Evolutionary conservation across 2,888 invertebrate species (phyloP).

Genomic region (Trachelus iudaicus): DNA sequence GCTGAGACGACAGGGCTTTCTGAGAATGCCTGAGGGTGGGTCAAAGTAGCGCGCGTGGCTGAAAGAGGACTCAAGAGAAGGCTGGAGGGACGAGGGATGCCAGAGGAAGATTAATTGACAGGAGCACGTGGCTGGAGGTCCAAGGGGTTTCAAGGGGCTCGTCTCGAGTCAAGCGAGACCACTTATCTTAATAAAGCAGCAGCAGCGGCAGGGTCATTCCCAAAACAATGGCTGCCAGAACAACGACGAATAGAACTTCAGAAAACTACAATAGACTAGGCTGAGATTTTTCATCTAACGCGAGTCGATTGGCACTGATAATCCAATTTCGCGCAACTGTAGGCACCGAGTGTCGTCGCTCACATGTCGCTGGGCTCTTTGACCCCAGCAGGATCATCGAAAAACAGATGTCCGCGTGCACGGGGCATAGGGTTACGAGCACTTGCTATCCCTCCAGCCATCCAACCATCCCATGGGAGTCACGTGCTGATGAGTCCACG

Average conservation of each 20-base stretch:
- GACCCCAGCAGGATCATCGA: slow-evolving; percentile 20
- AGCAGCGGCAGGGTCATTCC: slow-evolving; percentile 10
- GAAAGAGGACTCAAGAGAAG: neutral
- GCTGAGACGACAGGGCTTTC: too few relatives aligned
- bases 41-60: too few relatives aligned
- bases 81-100: slow-evolving; percentile 5
- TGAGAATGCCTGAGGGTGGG: too few relatives aligned
- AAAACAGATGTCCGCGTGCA: neutral
- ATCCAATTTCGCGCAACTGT: slow-evolving; percentile 12
- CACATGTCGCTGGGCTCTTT: slow-evolving; percentile 27
- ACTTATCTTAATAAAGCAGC: slow-evolving; percentile 22
- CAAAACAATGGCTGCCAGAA: slow-evolving; percentile 15
- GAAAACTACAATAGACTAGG: too few relatives aligned
- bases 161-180: slow-evolving; percentile 18
- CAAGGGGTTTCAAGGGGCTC: neutral
- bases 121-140: slow-evolving; percentile 13
- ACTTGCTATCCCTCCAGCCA: slow-evolving; percentile 1
- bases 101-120: slow-evolving; percentile 27
- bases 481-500: slow-evolving; percentile 24
- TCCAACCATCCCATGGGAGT: slow-evolving; percentile 23
- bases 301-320: slow-evolving; percentile 3
- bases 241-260: too few relatives aligned
- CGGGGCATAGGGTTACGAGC: neutral
- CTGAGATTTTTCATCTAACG: neutral
- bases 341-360: slow-evolving; percentile 11